Base-by-base conservation (phyloP, 2,888 invertebrate genomes). In the Taphrorychus bicolor region DNA sequence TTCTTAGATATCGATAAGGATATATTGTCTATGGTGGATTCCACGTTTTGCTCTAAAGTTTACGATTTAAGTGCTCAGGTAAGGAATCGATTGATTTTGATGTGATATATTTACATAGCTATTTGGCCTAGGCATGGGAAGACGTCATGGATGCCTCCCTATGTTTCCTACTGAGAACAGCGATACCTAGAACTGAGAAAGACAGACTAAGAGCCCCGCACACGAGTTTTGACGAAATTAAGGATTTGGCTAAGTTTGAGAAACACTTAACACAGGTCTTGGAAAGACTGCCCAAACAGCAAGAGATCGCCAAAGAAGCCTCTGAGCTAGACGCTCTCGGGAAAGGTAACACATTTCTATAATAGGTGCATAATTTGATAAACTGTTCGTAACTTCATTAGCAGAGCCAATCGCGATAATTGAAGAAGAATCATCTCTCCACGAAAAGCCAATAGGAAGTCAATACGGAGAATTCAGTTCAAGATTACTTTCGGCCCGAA, bases 61-160 rank as follows among this genome's bases (percentile, higher is more conserved):
- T 71, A 74, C 49, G 81, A 82, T 73, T 64, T 77, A 18, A 80
- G 82, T 48, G 74, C 74, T 16, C 81, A 82, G 75, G 82, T 82
- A 71, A 62, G 61, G 3, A 24, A 2, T 1, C 1, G 32, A 32
- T 3, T 32, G 7, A n/a, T n/a, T n/a, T n/a, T n/a, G n/a, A n/a
- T n/a, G n/a, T n/a, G n/a, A n/a, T n/a, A n/a, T n/a, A n/a, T n/a
- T n/a, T n/a, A n/a, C n/a, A n/a, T n/a, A n/a, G n/a, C n/a, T n/a
- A n/a, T n/a, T n/a, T n/a, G n/a, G n/a, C n/a, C n/a, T n/a, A n/a
- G n/a, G n/a, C n/a, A n/a, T 93, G 93, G 93, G 92, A 93, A 79
- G 93, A 93, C 80, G 84, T 88, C 2, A 87, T 89, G 1, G 89
- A 91, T 72, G 87, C 88, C 66, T 85, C 88, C 0, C 79, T 92